Percentiles rank a stretch among this genome's conserved stretches.
These are phyloP conservation scores for Eurypyga helias DNA, from an alignment of 2,113 vertebrate species.

Conservation along the genomic window DNA sequence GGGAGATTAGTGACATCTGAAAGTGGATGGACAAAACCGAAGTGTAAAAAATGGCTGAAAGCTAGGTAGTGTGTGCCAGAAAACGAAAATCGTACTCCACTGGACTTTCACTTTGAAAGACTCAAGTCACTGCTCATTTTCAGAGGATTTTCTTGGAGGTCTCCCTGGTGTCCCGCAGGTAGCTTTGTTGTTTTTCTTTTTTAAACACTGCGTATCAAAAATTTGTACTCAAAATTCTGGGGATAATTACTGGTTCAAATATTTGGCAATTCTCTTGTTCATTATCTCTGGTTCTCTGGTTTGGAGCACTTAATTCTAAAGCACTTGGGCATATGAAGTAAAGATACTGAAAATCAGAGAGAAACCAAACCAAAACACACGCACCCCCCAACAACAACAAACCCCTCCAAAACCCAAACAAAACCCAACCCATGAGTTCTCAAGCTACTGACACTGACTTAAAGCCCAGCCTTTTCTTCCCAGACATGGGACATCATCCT, in stretches of 20 bases:
- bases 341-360: not conserved
- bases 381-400: not conserved
- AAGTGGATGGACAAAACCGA: not conserved
- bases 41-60: not conserved
- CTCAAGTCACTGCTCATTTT: not conserved
- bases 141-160: not conserved
- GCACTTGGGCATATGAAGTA: not conserved
- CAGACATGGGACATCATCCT: not conserved
- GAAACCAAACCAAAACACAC: not conserved
- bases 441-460: not conserved
- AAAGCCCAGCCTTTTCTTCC: not conserved
- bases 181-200: not conserved
- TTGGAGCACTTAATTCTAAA: not conserved
- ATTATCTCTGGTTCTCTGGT: not conserved
- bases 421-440: not conserved
- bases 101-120: not conserved
- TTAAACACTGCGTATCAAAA: not conserved
- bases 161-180: not conserved
- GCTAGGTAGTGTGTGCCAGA: not conserved
- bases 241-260: not conserved
- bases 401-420: not conserved
- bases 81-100: not conserved
- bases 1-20: not conserved
- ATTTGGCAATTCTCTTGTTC: not conserved
- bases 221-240: not conserved